Evolutionary conservation across 2,888 invertebrate genomes (phyloP).

Genomic region (Julus scanicus): DNA sequence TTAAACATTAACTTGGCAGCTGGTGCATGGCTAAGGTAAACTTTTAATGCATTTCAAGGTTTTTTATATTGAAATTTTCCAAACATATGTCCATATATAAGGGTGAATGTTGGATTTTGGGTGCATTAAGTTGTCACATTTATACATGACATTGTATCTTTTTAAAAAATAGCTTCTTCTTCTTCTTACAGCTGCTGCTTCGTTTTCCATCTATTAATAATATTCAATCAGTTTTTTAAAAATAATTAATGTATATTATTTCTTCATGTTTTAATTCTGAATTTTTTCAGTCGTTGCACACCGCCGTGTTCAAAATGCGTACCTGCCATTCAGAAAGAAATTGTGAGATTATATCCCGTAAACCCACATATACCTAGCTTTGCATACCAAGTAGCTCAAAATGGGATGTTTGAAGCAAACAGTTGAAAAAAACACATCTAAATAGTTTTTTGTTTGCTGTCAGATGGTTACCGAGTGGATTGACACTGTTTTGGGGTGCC

Average conservation of each 20-base stretch:
- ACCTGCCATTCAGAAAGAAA: constrained; percentile 12
- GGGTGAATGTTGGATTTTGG: constrained; percentile 8
- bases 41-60: background rate
- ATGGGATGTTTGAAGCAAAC: constrained; percentile 16
- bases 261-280: background rate
- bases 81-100: background rate
- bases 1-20: constrained; percentile 15
- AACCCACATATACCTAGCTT: background rate
- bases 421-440: background rate
- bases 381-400: constrained; percentile 1
- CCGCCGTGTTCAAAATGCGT: constrained; percentile 30
- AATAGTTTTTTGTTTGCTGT: background rate
- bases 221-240: background rate
- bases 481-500: constrained; percentile 3
- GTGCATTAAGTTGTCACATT: constrained; percentile 1
- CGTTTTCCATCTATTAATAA: background rate
- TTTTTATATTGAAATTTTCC: background rate
- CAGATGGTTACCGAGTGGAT: constrained; percentile 1
- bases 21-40: constrained; percentile 3
- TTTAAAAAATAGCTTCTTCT: background rate
- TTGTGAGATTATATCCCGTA: background rate
- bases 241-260: constrained; percentile 15
- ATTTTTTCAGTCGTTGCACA: constrained; percentile 12
- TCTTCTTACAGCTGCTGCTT: constrained; percentile 4
- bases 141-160: constrained; percentile 16